phyloP scores from a whole-genome alignment of 64 coral and sea anemone species.

The Porites australiensis region DNA sequence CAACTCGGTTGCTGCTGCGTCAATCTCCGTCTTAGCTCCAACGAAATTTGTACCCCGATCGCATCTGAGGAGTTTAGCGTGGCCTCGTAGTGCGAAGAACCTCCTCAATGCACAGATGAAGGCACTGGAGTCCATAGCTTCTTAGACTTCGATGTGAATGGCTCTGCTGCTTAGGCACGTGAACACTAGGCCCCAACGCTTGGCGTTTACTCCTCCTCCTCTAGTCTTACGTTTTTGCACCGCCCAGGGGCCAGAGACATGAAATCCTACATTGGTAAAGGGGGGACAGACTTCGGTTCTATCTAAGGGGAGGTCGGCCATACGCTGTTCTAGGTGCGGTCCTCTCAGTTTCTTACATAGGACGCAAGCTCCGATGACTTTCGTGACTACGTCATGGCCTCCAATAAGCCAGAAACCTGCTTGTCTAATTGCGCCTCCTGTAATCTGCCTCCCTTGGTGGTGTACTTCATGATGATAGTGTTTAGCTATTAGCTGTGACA shows the following conservation, averaged over 20 bases:
- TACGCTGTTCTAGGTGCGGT: constrained; percentile 14
- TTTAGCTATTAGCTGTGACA: neutral
- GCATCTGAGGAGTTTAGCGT: constrained; percentile 5
- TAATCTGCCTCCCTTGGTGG: constrained; percentile 40
- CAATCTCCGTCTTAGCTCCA: constrained; percentile 42
- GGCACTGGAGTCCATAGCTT: constrained; percentile 21
- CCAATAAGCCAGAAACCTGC: constrained; percentile 44
- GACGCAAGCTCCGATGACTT: constrained; percentile 1
- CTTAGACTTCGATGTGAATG: constrained; percentile 48
- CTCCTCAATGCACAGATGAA: constrained; percentile 59
- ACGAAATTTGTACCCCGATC: constrained; percentile 59
- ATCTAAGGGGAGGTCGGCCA: constrained; percentile 46
- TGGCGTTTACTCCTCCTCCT: constrained; percentile 32
- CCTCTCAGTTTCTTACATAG: constrained; percentile 44
- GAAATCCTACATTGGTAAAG: constrained; percentile 41
- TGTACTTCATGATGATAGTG: constrained; percentile 53
- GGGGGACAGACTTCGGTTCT: constrained; percentile 17
- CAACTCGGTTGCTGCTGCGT: constrained; percentile 6
- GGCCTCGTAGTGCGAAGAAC: constrained; percentile 49
- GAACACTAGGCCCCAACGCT: constrained; percentile 48
- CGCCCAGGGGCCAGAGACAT: constrained; percentile 50
- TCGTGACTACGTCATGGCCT: constrained; percentile 25
- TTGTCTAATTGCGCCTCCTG: constrained; percentile 39
- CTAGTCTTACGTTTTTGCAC: neutral
- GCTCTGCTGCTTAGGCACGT: constrained; percentile 48